Conservation (phyloP, 2,797 vertebrate genomes). For the Carduelis carduelis region DNA sequence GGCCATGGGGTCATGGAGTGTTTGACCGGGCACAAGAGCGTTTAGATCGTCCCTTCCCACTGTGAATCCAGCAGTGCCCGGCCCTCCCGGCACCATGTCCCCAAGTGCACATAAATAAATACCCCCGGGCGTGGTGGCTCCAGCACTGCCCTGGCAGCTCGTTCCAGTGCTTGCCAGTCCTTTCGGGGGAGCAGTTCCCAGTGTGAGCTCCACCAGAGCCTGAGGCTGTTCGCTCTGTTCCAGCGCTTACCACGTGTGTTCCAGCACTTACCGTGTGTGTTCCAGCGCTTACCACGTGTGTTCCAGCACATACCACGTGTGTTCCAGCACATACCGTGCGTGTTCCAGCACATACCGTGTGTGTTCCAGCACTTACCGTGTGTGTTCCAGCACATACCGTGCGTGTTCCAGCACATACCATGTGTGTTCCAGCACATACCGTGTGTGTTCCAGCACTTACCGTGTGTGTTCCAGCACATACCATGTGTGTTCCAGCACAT, state of each 20-base stretch:
- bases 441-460: background rate
- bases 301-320: too few species aligned
- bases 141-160: background rate
- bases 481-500: too few species aligned
- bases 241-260: too few species aligned
- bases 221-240: background rate
- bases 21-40: accelerated
- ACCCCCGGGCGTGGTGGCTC: accelerated
- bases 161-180: background rate
- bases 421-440: accelerated
- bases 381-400: accelerated
- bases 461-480: too few species aligned
- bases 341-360: background rate
- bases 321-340: too few species aligned
- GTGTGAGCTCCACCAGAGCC: background rate
- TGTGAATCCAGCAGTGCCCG: accelerated
- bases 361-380: too few species aligned
- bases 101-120: too few species aligned
- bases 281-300: too few species aligned
- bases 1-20: accelerated
- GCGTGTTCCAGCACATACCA: too few species aligned
- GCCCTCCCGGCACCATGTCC: accelerated
- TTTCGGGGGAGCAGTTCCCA: background rate
- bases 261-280: accelerated
- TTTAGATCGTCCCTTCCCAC: accelerated